A percentile compares a stretch with the other conserved stretches of the same genome.
These are phyloP conservation scores for Leguminivora glycinivorella DNA, from an alignment of 1,140 invertebrate species.

Conservation along the genomic window DNA sequence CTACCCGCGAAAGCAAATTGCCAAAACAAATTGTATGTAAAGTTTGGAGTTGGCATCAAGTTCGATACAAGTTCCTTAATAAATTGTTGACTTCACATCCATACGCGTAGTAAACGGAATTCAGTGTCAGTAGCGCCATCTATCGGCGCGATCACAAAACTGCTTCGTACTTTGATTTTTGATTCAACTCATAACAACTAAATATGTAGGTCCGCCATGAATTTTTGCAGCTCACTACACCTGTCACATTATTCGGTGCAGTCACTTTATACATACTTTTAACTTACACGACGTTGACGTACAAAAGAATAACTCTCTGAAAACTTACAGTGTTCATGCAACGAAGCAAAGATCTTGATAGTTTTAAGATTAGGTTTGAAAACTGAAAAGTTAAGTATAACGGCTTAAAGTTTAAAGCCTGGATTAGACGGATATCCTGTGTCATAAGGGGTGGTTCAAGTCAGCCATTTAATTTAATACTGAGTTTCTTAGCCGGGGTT, in stretches of 20 bases:
- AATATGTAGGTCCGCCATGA: no score
- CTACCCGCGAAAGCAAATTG: constrained; percentile 8
- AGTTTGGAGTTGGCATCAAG: constrained; percentile 1
- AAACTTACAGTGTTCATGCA: not conserved
- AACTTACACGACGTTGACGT: no score
- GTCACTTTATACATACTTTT: no score
- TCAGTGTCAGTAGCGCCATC: not conserved
- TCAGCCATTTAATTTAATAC: constrained; percentile 40
- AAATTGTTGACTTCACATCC: not conserved
- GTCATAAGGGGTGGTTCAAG: constrained; percentile 40
- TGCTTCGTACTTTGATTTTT: no score
- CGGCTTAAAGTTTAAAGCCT: constrained; percentile 23
- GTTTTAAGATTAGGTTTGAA: not conserved
- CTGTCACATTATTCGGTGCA: no score
- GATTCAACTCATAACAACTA: no score
- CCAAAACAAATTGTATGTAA: constrained; percentile 10
- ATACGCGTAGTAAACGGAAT: not conserved
- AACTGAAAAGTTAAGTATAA: constrained; percentile 26
- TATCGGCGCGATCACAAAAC: not conserved
- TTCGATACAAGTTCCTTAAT: constrained; percentile 10
- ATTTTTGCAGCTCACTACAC: no score
- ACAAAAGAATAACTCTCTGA: not conserved
- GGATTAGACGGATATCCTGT: constrained; percentile 40
- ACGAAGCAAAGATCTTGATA: not conserved
- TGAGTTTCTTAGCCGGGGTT: not conserved